phyloP scores from a whole-genome alignment of 2,797 vertebrate genomes.

The Sitta carolinensis region DNA sequence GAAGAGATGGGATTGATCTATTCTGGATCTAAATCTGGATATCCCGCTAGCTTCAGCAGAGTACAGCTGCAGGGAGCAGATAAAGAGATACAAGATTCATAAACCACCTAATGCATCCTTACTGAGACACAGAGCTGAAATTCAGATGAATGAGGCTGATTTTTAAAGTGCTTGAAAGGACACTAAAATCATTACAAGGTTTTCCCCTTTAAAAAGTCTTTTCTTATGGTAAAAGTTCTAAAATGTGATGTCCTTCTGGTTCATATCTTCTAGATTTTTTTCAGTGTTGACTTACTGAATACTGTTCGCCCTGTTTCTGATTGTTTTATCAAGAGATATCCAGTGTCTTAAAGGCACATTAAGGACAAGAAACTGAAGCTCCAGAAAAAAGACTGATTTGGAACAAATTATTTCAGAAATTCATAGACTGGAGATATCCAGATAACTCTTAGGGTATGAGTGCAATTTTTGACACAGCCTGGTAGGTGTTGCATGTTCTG shows the following conservation, averaged over 20 bases:
- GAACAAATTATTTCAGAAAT: background rate
- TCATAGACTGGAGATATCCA: background rate
- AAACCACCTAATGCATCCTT: background rate
- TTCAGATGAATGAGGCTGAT: background rate
- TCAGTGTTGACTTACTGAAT: background rate
- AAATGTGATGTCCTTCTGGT: background rate
- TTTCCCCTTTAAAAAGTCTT: background rate
- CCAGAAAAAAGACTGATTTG: background rate
- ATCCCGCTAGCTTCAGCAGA: background rate
- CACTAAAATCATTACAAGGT: background rate
- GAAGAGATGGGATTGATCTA: background rate
- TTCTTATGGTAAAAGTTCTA: background rate
- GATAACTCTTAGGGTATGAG: background rate
- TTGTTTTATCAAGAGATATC: background rate
- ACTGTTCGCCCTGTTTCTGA: background rate
- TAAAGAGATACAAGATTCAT: background rate
- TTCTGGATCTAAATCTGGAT: slow-evolving; percentile 6
- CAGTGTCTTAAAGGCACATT: background rate
- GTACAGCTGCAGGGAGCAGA: slow-evolving; percentile 35
- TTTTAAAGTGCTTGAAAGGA: slow-evolving; percentile 36
- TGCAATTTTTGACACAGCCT: slow-evolving; percentile 13
- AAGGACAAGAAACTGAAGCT: background rate
- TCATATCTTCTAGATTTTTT: background rate
- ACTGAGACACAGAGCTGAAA: background rate
- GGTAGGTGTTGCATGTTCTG: slow-evolving; percentile 41